A percentile compares a stretch with the other conserved stretches of the same genome.
These are phyloP conservation scores for Drosophila pachea DNA, from an alignment of 1,140 invertebrate species.

Conservation along the genomic window DNA sequence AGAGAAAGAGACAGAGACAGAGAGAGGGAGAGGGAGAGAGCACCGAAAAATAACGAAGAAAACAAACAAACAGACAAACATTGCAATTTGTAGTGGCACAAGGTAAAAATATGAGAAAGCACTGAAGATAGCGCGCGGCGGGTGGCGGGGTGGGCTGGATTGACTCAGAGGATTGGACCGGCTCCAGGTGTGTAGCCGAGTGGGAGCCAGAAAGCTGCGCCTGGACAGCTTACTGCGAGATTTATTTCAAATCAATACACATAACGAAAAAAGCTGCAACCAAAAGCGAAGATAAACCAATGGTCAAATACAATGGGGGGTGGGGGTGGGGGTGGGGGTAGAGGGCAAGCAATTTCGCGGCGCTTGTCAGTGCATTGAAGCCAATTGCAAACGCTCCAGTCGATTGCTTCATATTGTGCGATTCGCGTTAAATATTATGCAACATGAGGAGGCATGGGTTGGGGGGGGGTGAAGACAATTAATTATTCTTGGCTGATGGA, in stretches of 20 bases:
- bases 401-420: conserved; percentile 17
- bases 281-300: conserved; percentile 36
- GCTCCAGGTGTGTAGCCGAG: conserved; percentile 13
- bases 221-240: conserved; percentile 65
- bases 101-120: conserved; percentile 3
- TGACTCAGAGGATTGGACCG: background rate
- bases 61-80: conserved; percentile 33
- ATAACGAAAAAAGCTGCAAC: conserved; percentile 66
- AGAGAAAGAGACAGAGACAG: too few species aligned
- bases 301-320: conserved; percentile 40
- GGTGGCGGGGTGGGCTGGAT: background rate
- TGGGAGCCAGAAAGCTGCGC: conserved; percentile 37
- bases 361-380: conserved; percentile 51
- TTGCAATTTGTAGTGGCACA: conserved; percentile 41
- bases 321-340: conserved; percentile 4
- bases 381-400: conserved; percentile 28
- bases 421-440: conserved; percentile 29
- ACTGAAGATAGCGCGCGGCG: too few species aligned
- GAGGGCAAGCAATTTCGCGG: conserved; percentile 25
- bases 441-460: too few species aligned
- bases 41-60: background rate
- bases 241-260: conserved; percentile 76
- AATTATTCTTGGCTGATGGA: too few species aligned
- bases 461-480: too few species aligned
- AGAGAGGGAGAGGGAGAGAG: too few species aligned